A percentile compares a stretch with the other conserved stretches of the same genome.
Conservation (phyloP, 2,888 invertebrate genomes). For the Athetis lepigone region DNA sequence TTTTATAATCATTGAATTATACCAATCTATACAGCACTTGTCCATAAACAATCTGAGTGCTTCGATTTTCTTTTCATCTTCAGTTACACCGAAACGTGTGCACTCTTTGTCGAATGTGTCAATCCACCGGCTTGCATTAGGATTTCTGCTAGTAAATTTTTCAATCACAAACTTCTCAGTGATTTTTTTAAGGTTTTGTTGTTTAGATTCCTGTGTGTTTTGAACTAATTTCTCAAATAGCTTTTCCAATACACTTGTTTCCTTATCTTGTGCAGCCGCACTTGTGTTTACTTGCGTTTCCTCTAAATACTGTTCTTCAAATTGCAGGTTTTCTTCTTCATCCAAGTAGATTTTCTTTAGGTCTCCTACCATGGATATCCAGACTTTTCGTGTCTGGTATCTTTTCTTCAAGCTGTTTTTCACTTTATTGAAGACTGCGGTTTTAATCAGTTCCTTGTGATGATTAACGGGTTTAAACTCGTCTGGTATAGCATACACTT, state of each 20-base stretch:
- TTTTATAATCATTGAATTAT: constrained; percentile 12
- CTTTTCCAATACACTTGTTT: not conserved
- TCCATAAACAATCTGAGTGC: not conserved
- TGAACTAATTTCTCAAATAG: not conserved
- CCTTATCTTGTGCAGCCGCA: not conserved
- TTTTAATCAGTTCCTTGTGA: too few species aligned
- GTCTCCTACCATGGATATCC: too few species aligned
- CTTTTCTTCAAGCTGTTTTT: too few species aligned
- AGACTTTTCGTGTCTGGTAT: too few species aligned
- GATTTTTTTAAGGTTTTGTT: not conserved
- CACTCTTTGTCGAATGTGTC: constrained; percentile 2
- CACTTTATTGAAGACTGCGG: too few species aligned
- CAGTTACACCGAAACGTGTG: not conserved
- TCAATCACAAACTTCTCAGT: too few species aligned
- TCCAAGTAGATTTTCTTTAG: too few species aligned
- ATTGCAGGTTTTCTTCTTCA: constrained; percentile 3
- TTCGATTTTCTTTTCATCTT: not conserved
- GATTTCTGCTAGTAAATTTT: not conserved
- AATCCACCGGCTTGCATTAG: constrained; percentile 3
- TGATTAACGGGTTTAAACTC: too few species aligned
- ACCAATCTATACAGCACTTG: constrained; percentile 1
- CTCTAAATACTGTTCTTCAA: not conserved
- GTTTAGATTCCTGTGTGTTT: not conserved
- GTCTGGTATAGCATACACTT: too few species aligned
- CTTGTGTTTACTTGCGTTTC: not conserved